Evolutionary conservation across 2,888 invertebrate species (phyloP).

Genomic region (Tetragonisca angustula): DNA sequence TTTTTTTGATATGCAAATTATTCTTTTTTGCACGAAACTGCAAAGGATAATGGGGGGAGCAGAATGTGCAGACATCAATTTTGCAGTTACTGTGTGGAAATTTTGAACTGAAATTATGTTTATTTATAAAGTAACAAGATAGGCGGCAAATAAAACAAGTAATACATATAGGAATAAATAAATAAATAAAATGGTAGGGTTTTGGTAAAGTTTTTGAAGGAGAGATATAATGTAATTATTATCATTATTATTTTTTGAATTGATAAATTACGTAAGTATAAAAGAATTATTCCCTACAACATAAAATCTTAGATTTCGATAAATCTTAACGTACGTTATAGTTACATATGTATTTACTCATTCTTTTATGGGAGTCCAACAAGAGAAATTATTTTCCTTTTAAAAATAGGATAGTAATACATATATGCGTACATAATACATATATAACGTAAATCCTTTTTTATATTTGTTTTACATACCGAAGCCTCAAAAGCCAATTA

Average conservation of each 20-base stretch:
- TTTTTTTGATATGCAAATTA: neutral
- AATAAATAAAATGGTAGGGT: neutral
- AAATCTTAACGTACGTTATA: neutral
- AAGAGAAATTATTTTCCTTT: no score
- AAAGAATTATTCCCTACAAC: neutral
- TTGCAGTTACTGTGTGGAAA: neutral
- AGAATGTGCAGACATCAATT: neutral
- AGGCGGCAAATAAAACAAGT: neutral
- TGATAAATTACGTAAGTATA: neutral
- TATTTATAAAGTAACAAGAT: neutral
- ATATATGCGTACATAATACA: no score
- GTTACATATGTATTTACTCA: no score
- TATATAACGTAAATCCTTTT: no score
- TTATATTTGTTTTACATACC: no score
- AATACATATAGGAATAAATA: neutral
- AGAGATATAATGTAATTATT: neutral
- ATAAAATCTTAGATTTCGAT: neutral
- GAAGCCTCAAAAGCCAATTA: no score
- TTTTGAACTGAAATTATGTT: neutral
- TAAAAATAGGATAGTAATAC: no score
- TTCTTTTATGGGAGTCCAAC: no score
- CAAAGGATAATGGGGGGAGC: neutral
- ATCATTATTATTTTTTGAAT: no score
- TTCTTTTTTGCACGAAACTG: neutral
- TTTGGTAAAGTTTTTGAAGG: neutral